Evolutionary conservation across 2,797 vertebrate species (phyloP).

Genomic region (Babyrousa celebensis): DNA sequence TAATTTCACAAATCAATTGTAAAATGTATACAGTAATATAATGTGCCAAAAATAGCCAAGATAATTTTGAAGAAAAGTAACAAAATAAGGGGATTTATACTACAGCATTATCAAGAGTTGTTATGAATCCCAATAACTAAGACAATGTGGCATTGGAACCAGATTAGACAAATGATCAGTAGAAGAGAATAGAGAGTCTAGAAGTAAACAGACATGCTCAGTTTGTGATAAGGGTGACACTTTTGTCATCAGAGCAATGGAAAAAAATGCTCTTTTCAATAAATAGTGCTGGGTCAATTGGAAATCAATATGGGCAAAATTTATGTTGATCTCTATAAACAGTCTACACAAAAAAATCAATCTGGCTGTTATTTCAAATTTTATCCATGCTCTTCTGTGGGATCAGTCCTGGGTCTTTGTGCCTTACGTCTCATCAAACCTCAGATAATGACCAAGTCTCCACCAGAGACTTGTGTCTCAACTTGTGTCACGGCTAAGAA

Average conservation of each 20-base stretch:
- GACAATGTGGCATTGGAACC: background rate
- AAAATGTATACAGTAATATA: conserved; percentile 23
- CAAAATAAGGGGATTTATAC: background rate
- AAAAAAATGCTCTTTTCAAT: conserved; percentile 1
- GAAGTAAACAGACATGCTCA: background rate
- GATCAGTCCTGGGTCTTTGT: background rate
- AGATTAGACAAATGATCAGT: background rate
- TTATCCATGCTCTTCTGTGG: background rate
- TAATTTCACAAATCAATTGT: background rate
- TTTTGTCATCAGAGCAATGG: background rate
- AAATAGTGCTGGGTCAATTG: background rate
- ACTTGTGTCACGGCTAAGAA: background rate
- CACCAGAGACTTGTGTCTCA: background rate
- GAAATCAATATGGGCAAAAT: conserved; percentile 23
- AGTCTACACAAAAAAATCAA: background rate
- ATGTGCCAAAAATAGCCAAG: background rate
- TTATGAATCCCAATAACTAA: background rate
- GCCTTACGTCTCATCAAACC: background rate
- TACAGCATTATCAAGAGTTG: background rate
- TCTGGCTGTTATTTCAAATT: background rate
- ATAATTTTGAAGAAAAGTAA: background rate
- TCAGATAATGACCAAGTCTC: background rate
- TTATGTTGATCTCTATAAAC: conserved; percentile 14
- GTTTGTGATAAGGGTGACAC: background rate
- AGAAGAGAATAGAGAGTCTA: background rate